Evolutionary conservation across 2,113 vertebrate genomes (phyloP).

Genomic region (Anhinga rufa): DNA sequence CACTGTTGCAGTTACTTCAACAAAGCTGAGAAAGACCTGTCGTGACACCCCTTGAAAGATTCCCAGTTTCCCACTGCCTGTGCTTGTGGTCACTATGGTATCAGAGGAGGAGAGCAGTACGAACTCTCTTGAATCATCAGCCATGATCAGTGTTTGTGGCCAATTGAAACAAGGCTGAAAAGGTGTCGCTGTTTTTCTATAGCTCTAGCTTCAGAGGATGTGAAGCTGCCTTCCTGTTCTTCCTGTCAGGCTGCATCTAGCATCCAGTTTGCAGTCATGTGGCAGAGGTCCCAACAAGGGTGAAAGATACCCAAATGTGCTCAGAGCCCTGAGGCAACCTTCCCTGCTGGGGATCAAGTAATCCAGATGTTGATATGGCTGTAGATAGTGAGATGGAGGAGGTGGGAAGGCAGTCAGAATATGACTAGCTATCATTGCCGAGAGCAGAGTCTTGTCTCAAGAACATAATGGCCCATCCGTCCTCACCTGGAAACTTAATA

Average conservation of each 20-base stretch:
- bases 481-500: not conserved
- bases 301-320: not conserved
- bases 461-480: not conserved
- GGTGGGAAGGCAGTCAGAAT: not conserved
- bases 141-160: not conserved
- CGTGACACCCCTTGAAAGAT: not conserved
- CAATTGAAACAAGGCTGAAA: not conserved
- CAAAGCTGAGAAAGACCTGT: not conserved
- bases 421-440: not conserved
- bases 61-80: not conserved
- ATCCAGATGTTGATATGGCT: not conserved
- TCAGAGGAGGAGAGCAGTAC: not conserved
- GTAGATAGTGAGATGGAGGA: not conserved
- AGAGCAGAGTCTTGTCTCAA: not conserved
- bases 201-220: not conserved
- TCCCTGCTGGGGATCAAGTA: not conserved
- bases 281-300: not conserved
- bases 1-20: not conserved
- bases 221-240: not conserved
- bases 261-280: not conserved
- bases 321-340: not conserved
- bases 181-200: accelerated
- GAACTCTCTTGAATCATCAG: not conserved
- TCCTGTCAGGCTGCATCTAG: not conserved
- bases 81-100: not conserved